phyloP scores from a whole-genome alignment of 2,113 vertebrate species.

The Strix aluco region DNA sequence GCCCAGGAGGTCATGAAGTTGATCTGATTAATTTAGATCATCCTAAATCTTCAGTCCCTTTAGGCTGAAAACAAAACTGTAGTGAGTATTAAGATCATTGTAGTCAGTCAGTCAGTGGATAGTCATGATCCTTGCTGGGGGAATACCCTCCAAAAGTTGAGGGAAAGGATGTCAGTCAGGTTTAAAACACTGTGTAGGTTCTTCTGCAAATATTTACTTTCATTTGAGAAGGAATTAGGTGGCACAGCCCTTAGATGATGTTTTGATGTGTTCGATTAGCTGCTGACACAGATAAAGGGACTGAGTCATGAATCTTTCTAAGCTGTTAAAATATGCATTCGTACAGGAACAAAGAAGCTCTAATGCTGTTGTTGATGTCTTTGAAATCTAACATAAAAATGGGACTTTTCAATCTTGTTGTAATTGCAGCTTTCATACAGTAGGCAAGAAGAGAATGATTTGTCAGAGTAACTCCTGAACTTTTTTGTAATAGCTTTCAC shows the following conservation, averaged over 20 bases:
- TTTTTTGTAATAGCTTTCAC: conserved; percentile 36
- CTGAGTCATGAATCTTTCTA: conserved; percentile 49
- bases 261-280: conserved; percentile 71
- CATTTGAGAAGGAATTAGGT: conserved; percentile 39
- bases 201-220: conserved; percentile 57
- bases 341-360: conserved; percentile 57
- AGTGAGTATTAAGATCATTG: neutral
- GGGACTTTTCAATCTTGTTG: conserved; percentile 1
- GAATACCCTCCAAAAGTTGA: neutral
- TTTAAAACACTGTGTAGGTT: neutral
- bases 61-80: neutral
- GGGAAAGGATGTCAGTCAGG: neutral
- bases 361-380: conserved; percentile 40
- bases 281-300: conserved; percentile 53
- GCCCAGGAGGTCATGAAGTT: neutral
- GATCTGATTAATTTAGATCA: neutral
- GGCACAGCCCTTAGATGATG: neutral
- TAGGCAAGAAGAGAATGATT: conserved; percentile 60
- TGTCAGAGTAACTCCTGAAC: conserved; percentile 36
- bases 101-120: neutral
- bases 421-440: conserved; percentile 61
- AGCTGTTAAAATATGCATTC: conserved; percentile 52
- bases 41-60: neutral
- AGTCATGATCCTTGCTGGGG: neutral
- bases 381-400: conserved; percentile 53